A percentile compares a stretch with the other conserved stretches of the same genome.
Evolutionary conservation across 2,888 invertebrate species (phyloP).

Genomic region (Heliconius erato): DNA sequence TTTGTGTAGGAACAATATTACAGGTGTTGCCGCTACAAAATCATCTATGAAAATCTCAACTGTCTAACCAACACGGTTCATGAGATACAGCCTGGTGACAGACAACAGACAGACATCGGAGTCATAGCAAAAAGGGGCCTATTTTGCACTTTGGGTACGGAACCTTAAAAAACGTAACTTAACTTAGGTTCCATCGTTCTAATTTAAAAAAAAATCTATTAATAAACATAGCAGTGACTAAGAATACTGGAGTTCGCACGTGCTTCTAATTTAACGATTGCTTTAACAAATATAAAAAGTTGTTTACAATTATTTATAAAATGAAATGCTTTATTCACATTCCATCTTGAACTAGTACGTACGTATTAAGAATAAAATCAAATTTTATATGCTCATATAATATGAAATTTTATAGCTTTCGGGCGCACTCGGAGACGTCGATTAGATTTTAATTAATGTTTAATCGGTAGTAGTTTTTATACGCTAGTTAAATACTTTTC

Average conservation of each 20-base stretch:
- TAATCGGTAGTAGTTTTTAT: neutral
- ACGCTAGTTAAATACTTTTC: too few relatives aligned
- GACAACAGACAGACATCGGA: too few relatives aligned
- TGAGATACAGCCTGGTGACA: too few relatives aligned
- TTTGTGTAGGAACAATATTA: neutral
- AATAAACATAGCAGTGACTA: neutral
- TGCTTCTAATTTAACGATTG: slow-evolving; percentile 2
- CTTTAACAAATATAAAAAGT: slow-evolving; percentile 11
- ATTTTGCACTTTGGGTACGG: neutral
- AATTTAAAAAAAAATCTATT: too few relatives aligned
- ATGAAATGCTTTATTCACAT: slow-evolving; percentile 6
- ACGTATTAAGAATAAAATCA: neutral
- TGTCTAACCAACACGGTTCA: too few relatives aligned
- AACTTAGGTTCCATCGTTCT: too few relatives aligned
- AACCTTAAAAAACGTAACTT: neutral
- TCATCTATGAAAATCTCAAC: too few relatives aligned
- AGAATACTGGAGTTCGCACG: slow-evolving; percentile 4
- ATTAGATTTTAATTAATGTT: neutral
- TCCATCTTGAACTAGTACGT: neutral
- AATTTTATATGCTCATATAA: too few relatives aligned
- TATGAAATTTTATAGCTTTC: neutral
- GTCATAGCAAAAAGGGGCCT: too few relatives aligned
- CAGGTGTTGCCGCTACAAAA: too few relatives aligned
- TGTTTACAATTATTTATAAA: slow-evolving; percentile 5
- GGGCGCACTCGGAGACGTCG: neutral